Conservation (phyloP, 2,797 vertebrate genomes). For the Monodelphis domestica region DNA sequence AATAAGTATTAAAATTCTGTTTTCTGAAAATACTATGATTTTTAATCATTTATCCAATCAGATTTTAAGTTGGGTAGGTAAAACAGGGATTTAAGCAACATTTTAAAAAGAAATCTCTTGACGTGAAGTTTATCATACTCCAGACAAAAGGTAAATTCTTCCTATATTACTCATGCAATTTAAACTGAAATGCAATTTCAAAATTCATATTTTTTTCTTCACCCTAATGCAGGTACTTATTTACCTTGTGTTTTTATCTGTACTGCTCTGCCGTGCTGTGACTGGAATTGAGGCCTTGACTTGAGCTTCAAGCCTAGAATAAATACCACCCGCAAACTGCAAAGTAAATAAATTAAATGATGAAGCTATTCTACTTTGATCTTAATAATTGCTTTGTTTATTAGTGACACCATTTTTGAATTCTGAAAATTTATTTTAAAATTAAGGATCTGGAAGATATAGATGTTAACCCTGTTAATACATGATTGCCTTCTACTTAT, state of each 20-base stretch:
- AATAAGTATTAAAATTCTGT: not conserved
- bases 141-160: constrained; percentile 12
- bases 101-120: constrained; percentile 12
- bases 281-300: constrained; percentile 89
- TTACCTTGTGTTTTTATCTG: constrained; percentile 93
- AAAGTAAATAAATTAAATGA: constrained; percentile 59
- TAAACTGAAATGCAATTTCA: not conserved
- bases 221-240: not conserved
- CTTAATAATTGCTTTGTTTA: constrained; percentile 16
- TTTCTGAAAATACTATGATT: not conserved
- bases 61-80: not conserved
- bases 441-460: not conserved
- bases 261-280: constrained; percentile 86
- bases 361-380: constrained; percentile 28
- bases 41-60: not conserved
- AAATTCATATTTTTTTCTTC: constrained; percentile 16
- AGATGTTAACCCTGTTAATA: constrained; percentile 19
- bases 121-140: constrained; percentile 35
- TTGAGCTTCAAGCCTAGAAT: constrained; percentile 93
- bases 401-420: constrained; percentile 22
- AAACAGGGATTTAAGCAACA: not conserved
- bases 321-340: constrained; percentile 94
- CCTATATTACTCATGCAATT: constrained; percentile 9
- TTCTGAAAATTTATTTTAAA: constrained; percentile 46
- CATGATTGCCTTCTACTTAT: not conserved